Percentiles rank a stretch among this genome's conserved stretches.
Evolutionary conservation across 2,113 vertebrate genomes (phyloP).

Genomic region (Scomber scombrus): DNA sequence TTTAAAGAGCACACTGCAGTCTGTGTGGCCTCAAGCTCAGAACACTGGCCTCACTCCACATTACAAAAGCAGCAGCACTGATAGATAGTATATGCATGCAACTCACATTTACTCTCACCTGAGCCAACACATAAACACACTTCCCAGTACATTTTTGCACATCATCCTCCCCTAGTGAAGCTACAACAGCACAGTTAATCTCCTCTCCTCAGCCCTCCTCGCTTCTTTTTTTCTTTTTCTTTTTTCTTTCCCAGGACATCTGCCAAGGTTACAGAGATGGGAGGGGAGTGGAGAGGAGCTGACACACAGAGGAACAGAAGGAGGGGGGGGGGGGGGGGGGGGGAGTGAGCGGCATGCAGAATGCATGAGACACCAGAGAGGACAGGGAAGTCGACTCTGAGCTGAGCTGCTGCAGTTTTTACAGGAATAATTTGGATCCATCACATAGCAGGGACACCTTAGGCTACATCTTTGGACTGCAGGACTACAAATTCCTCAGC

Average conservation of each 20-base stretch:
- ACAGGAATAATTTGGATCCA: neutral
- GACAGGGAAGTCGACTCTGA: slow-evolving; percentile 20
- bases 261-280: slow-evolving; percentile 63
- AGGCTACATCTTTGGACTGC: neutral
- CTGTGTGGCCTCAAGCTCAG: slow-evolving; percentile 12
- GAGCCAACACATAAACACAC: neutral
- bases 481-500: slow-evolving; percentile 28
- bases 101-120: neutral
- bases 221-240: slow-evolving; percentile 28
- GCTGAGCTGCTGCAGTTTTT: slow-evolving; percentile 37
- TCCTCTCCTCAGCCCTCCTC: slow-evolving; percentile 11
- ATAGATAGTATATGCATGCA: slow-evolving; percentile 21
- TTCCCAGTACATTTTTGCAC: slow-evolving; percentile 6
- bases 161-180: slow-evolving; percentile 9
- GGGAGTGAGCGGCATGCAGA: slow-evolving; percentile 43
- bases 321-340: neutral
- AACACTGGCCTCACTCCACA: slow-evolving; percentile 11
- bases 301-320: slow-evolving; percentile 35
- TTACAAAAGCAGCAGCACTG: neutral
- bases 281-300: slow-evolving; percentile 19
- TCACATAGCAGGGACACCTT: slow-evolving; percentile 10
- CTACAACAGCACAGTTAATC: slow-evolving; percentile 37
- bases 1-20: slow-evolving; percentile 37
- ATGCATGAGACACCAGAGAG: slow-evolving; percentile 66
- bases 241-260: slow-evolving; percentile 59